phyloP scores from a whole-genome alignment of 1,140 invertebrate genomes.

The Dinothrombium tinctorium region DNA sequence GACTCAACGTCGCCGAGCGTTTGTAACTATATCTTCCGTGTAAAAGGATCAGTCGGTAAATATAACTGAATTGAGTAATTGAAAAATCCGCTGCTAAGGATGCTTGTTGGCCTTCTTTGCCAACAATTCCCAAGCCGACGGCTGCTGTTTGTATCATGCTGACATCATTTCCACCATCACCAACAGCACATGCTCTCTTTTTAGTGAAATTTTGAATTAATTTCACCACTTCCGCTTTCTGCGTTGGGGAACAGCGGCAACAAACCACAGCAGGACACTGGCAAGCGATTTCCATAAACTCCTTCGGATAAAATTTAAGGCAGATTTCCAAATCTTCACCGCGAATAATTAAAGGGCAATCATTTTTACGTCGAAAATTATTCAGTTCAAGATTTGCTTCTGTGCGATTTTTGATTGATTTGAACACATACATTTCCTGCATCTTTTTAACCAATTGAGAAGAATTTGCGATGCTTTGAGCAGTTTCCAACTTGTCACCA shows the following conservation, averaged over 20 bases:
- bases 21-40: constrained; percentile 90
- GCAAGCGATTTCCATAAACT: constrained; percentile 82
- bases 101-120: constrained; percentile 35
- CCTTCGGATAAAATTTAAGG: constrained; percentile 73
- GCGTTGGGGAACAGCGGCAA: constrained; percentile 84
- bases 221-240: constrained; percentile 85
- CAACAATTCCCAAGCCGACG: constrained; percentile 84
- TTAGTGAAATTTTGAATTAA: constrained; percentile 68
- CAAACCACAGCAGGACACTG: constrained; percentile 72
- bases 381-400: constrained; percentile 84
- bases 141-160: constrained; percentile 75
- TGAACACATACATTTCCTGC: constrained; percentile 47
- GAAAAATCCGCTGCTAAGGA: constrained; percentile 98
- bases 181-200: constrained; percentile 30
- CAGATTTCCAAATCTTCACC: constrained; percentile 79
- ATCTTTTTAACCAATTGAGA: constrained; percentile 54
- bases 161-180: constrained; percentile 63
- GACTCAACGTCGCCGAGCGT: constrained; percentile 75
- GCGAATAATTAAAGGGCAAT: constrained; percentile 67
- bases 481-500: constrained; percentile 96
- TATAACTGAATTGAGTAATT: constrained; percentile 67
- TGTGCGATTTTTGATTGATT: constrained; percentile 43
- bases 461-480: constrained; percentile 92
- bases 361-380: constrained; percentile 57
- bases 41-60: constrained; percentile 61